Evolutionary conservation across 2,113 vertebrate genomes (phyloP), one percentile per base, ranked within the genome.

Genomic region (Barbus barbus): DNA sequence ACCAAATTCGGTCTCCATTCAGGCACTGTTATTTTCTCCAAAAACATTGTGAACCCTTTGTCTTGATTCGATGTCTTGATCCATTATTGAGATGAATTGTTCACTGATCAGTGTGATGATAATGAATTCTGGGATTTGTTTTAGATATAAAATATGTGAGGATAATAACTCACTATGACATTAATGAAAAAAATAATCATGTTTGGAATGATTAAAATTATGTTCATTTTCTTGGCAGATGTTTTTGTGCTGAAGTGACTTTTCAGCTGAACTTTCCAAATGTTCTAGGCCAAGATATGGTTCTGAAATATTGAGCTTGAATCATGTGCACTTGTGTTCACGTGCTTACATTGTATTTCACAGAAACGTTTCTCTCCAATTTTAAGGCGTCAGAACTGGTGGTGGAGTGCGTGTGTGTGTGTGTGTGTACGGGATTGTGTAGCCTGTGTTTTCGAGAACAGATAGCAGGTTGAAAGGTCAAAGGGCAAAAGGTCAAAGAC

Each of bases 381-480:
- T 81, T 72, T 67, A 31, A 5, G 26, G 61, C 22, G 16, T 84
- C 51, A 51, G 75, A 38, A 41, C 20, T 38, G 20, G 67, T 38
- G 20, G 67, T 75, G n/a, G 46, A 9, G 38, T 41, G 69, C 31
- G 46, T 60, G 48, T 73, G 60, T 14, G n/a, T n/a, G n/a, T n/a
- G n/a, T n/a, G n/a, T n/a, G n/a, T n/a, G n/a, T n/a, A n/a, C n/a
- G n/a, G n/a, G n/a, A n/a, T n/a, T n/a, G n/a, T n/a, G n/a, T n/a
- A n/a, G n/a, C n/a, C 13, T 81, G 41, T 56, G 75, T 76, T 80
- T 83, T 78, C 13, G 33, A 56, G 86, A 24, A 58, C 69, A 65
- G 41, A 74, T 48, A n/a, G 71, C 83, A 75, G 86, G 90, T 90
- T 92, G 86, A 91, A 48, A 82, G 91, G 78, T 91, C 44, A 92